Conservation (phyloP, 2,113 vertebrate genomes). For the Nanger granti region DNA sequence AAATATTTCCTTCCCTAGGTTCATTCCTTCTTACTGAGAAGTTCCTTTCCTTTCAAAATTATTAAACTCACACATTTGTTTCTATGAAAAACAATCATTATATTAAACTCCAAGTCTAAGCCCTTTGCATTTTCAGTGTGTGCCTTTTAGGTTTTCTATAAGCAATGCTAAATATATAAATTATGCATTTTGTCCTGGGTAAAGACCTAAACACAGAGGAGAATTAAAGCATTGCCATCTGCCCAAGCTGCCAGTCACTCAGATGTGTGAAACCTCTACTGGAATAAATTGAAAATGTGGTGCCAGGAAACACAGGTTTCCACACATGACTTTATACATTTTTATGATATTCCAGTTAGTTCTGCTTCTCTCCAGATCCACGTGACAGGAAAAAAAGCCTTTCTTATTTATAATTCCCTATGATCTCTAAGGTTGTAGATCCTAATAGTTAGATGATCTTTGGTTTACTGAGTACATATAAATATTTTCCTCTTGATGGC, state of each 20-base stretch:
- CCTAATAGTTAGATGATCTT: not conserved
- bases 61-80: constrained; percentile 17
- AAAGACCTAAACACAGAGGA: not conserved
- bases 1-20: not conserved
- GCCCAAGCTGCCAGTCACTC: not conserved
- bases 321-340: not conserved
- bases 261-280: not conserved
- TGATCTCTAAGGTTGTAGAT: not conserved
- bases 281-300: not conserved
- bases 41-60: not conserved
- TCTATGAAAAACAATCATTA: not conserved
- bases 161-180: not conserved
- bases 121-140: not conserved
- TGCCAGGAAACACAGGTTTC: not conserved
- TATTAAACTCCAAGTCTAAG: constrained; percentile 3
- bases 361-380: not conserved
- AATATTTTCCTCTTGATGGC: not conserved
- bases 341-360: not conserved
- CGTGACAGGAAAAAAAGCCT: not conserved
- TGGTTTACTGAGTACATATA: not conserved
- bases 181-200: not conserved
- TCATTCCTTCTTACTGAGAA: constrained; percentile 18
- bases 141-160: constrained; percentile 11
- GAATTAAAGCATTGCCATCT: not conserved
- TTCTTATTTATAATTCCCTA: not conserved